A percentile compares a stretch with the other conserved stretches of the same genome.
These are phyloP conservation scores for Ceratina japonica DNA, from an alignment of 1,140 invertebrate genomes.

Conservation along the genomic window DNA sequence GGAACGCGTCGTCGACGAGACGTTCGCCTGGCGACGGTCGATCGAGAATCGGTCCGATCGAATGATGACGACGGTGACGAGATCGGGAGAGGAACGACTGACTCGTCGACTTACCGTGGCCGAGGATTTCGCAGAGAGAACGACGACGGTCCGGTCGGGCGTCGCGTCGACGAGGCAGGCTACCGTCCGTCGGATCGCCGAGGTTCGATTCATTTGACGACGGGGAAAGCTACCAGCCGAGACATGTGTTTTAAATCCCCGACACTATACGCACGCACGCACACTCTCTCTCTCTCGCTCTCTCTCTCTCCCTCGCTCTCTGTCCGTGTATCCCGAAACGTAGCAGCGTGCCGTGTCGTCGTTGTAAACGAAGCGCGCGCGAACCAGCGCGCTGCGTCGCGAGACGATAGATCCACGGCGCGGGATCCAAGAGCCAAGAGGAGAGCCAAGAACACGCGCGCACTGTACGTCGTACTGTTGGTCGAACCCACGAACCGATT, in stretches of 20 bases:
- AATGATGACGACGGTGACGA: too few relatives aligned
- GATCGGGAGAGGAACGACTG: neutral
- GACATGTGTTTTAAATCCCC: too few relatives aligned
- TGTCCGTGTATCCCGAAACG: neutral
- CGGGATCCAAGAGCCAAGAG: neutral
- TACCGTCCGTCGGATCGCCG: slow-evolving; percentile 18
- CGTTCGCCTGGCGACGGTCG: too few relatives aligned
- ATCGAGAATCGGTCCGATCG: too few relatives aligned
- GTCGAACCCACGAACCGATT: slow-evolving; percentile 46
- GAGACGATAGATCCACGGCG: neutral
- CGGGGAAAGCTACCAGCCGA: slow-evolving; percentile 1
- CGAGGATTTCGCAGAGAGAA: neutral
- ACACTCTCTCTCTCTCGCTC: neutral
- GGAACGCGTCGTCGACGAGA: too few relatives aligned
- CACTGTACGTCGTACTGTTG: slow-evolving; percentile 29
- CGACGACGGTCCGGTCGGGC: slow-evolving; percentile 21
- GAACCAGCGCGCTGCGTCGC: neutral
- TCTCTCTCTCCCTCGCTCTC: neutral
- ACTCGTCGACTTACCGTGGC: slow-evolving; percentile 9
- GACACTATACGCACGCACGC: neutral
- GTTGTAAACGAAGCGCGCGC: neutral
- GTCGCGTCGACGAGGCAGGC: slow-evolving; percentile 41
- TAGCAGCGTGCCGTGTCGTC: neutral
- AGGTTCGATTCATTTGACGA: slow-evolving; percentile 41
- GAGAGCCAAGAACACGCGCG: neutral